These are phyloP conservation scores for Lophius americanus DNA, from an alignment of 2,797 vertebrate genomes.

Conservation along the genomic window DNA sequence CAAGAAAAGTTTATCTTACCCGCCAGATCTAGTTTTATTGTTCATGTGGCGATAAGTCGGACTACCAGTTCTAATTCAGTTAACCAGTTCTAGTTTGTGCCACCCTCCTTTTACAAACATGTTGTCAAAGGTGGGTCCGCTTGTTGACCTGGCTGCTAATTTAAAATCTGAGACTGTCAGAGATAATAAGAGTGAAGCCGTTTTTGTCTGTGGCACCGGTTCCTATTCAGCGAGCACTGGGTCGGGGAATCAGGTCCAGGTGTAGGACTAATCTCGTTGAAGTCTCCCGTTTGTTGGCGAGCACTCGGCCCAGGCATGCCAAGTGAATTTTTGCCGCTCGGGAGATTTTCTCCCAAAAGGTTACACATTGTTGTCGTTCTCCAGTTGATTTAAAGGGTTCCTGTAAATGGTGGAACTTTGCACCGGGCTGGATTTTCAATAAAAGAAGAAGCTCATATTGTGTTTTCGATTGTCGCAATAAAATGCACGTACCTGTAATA, in stretches of 20 bases:
- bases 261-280: slow-evolving; percentile 59
- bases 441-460: neutral
- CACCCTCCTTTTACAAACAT: neutral
- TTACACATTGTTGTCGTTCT: slow-evolving; percentile 67
- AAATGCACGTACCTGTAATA: slow-evolving; percentile 35
- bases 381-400: slow-evolving; percentile 63
- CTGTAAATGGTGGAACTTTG: slow-evolving; percentile 52
- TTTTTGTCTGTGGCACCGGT: slow-evolving; percentile 23
- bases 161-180: neutral
- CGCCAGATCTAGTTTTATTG: too few species aligned
- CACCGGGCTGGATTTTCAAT: slow-evolving; percentile 20
- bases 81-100: neutral
- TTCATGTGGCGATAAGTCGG: neutral
- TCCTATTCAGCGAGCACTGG: slow-evolving; percentile 30
- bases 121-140: neutral
- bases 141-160: slow-evolving; percentile 6
- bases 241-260: slow-evolving; percentile 39
- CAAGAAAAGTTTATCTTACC: too few species aligned
- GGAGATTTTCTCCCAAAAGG: slow-evolving; percentile 61
- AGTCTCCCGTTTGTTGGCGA: slow-evolving; percentile 69
- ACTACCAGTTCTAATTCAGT: neutral
- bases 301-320: slow-evolving; percentile 53
- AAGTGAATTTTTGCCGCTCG: slow-evolving; percentile 61
- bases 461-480: slow-evolving; percentile 40
- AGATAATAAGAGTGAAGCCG: neutral